Evolutionary conservation across 2,888 invertebrate species (phyloP).

Genomic region (Caenorhabditis sp.): DNA sequence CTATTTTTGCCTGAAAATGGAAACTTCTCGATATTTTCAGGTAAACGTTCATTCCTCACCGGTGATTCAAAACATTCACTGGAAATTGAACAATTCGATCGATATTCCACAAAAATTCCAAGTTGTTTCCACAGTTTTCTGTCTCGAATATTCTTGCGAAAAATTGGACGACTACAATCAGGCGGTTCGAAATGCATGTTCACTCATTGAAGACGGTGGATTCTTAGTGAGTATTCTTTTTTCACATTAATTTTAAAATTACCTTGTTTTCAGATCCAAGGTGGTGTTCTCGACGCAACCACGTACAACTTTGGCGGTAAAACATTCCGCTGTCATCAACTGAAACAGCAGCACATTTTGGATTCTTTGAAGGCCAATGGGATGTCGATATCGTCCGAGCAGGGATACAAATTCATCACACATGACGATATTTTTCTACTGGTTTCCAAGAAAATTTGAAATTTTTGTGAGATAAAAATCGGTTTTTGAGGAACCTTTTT

Average conservation of each 20-base stretch:
- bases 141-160: constrained; percentile 67
- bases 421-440: constrained; percentile 67
- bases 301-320: constrained; percentile 65
- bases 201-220: constrained; percentile 65
- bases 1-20: neutral
- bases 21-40: constrained; percentile 19
- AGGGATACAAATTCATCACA: constrained; percentile 63
- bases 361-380: constrained; percentile 58
- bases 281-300: constrained; percentile 66
- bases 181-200: constrained; percentile 56
- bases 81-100: constrained; percentile 36
- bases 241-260: neutral
- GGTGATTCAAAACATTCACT: constrained; percentile 58
- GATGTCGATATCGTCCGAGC: constrained; percentile 54
- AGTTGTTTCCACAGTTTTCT: constrained; percentile 67
- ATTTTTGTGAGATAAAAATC: no score
- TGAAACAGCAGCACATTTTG: constrained; percentile 57
- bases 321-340: constrained; percentile 61
- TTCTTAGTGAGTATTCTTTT: constrained; percentile 50
- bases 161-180: constrained; percentile 52
- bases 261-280: constrained; percentile 54
- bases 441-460: constrained; percentile 56
- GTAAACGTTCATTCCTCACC: constrained; percentile 62
- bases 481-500: no score
- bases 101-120: constrained; percentile 66